These are phyloP conservation scores for Limanda limanda DNA, from an alignment of 2,113 vertebrate genomes.

Conservation along the genomic window DNA sequence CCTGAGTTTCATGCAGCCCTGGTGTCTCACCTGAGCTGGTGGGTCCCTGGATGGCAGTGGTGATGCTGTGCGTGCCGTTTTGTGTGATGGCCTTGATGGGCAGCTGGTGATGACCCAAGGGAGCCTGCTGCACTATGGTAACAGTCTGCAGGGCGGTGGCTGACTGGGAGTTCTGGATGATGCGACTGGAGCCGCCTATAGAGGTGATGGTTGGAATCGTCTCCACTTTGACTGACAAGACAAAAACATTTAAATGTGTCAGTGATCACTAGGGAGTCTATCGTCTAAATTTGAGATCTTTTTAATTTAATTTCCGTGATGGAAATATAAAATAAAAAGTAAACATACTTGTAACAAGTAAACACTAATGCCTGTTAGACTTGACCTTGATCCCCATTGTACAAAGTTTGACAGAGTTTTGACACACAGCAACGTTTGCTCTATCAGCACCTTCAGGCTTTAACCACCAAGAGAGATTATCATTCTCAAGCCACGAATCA, in stretches of 20 bases:
- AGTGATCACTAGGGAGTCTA: neutral
- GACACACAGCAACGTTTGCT: no score
- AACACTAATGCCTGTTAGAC: no score
- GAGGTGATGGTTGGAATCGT: constrained; percentile 88
- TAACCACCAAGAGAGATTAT: no score
- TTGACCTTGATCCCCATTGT: no score
- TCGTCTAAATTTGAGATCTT: no score
- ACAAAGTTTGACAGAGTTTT: no score
- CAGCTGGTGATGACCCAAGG: constrained; percentile 96
- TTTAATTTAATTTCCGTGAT: no score
- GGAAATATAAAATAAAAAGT: no score
- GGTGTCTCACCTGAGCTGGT: constrained; percentile 80
- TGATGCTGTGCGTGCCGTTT: constrained; percentile 92
- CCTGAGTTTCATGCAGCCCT: no score
- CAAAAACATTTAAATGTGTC: neutral
- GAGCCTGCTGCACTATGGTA: constrained; percentile 91
- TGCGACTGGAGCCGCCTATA: constrained; percentile 85
- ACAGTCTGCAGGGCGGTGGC: constrained; percentile 90
- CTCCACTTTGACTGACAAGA: constrained; percentile 91
- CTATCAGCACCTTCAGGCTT: no score
- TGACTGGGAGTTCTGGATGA: constrained; percentile 89
- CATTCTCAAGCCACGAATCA: no score
- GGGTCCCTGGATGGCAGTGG: constrained; percentile 86
- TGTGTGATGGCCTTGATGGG: constrained; percentile 95
- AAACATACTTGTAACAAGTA: no score